phyloP scores from a whole-genome alignment of 2,113 vertebrate genomes.

The Sinocyclocheilus maitianheensis region DNA sequence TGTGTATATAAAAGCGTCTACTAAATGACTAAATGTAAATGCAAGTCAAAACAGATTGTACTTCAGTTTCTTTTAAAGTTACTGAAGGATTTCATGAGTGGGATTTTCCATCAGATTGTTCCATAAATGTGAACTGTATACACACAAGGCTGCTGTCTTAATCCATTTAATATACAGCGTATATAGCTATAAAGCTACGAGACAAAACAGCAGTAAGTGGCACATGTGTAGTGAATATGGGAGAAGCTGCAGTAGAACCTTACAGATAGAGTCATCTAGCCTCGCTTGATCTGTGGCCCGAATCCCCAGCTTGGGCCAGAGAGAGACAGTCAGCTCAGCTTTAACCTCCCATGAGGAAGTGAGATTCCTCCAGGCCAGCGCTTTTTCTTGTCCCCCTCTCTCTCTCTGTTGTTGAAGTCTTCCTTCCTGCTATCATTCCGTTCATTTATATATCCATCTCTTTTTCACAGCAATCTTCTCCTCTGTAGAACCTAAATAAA shows the following conservation, averaged over 20 bases:
- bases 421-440: constrained; percentile 14
- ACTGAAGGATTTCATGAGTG: background rate
- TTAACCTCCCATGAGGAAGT: constrained; percentile 29
- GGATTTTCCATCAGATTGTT: background rate
- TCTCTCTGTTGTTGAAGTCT: background rate
- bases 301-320: constrained; percentile 27
- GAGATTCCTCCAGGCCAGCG: background rate
- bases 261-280: background rate
- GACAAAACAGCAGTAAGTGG: background rate
- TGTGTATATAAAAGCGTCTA: no score
- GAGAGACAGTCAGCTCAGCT: constrained; percentile 27
- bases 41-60: background rate
- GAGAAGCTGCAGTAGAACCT: background rate
- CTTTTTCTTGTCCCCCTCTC: background rate
- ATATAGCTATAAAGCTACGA: no score
- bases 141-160: no score
- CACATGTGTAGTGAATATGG: background rate
- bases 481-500: background rate
- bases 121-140: background rate
- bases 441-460: background rate
- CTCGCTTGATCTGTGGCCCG: constrained; percentile 5
- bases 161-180: background rate
- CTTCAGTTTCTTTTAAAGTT: background rate
- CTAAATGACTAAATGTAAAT: no score
- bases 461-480: background rate